A percentile compares a stretch with the other conserved stretches of the same genome.
phyloP scores from a whole-genome alignment of 2,113 vertebrate genomes.

The Petaurus breviceps region DNA sequence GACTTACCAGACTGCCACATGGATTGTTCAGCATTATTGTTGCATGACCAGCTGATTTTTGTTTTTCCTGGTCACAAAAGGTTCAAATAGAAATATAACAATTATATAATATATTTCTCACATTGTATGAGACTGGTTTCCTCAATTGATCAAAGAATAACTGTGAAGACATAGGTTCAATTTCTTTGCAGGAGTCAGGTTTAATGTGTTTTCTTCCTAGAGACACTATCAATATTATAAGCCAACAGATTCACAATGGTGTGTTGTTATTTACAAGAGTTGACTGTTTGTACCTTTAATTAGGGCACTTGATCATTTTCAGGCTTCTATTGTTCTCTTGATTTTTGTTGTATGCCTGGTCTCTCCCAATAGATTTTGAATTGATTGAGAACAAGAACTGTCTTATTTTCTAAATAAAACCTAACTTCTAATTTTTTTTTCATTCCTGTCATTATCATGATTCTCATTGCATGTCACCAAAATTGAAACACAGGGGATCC shows the following conservation, averaged over 20 bases:
- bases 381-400: not conserved
- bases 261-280: not conserved
- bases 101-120: not conserved
- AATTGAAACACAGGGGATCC: not conserved
- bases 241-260: not conserved
- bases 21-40: not conserved
- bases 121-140: not conserved
- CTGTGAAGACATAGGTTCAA: not conserved
- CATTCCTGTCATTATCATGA: not conserved
- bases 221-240: not conserved
- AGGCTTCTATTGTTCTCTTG: not conserved
- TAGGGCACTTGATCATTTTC: not conserved
- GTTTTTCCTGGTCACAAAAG: not conserved
- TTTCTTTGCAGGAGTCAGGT: not conserved
- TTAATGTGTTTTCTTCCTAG: not conserved
- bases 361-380: not conserved
- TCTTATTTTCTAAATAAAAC: not conserved
- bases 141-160: too few relatives aligned
- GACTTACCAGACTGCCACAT: not conserved
- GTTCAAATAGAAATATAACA: not conserved
- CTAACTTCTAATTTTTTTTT: not conserved
- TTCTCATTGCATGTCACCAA: not conserved
- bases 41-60: not conserved
- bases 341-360: not conserved
- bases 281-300: not conserved